phyloP scores from a whole-genome alignment of 2,113 vertebrate genomes.

The Sander vitreus region DNA sequence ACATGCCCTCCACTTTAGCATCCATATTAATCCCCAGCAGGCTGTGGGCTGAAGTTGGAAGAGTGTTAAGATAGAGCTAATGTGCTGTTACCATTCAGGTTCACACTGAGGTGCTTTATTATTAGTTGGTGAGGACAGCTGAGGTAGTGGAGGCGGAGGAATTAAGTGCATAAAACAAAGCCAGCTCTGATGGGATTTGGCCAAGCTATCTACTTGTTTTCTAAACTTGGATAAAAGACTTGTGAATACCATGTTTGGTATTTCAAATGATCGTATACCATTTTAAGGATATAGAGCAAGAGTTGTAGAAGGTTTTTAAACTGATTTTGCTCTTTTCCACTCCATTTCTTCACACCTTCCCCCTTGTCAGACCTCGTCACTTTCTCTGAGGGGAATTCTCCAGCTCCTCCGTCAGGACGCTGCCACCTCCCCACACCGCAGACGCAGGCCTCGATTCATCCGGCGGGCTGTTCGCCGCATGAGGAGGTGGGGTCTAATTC shows the following conservation, averaged over 20 bases:
- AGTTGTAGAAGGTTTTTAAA: neutral
- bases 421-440: slow-evolving; percentile 79
- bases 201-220: neutral
- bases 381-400: slow-evolving; percentile 90
- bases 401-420: slow-evolving; percentile 90
- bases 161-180: slow-evolving; percentile 24
- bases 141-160: slow-evolving; percentile 11
- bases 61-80: slow-evolving; percentile 15
- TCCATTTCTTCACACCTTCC: neutral
- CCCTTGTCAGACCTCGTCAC: slow-evolving; percentile 84
- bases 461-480: slow-evolving; percentile 88
- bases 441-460: slow-evolving; percentile 85
- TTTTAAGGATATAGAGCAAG: neutral
- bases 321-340: neutral
- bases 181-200: neutral
- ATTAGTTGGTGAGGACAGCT: slow-evolving; percentile 14
- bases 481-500: slow-evolving; percentile 89
- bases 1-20: slow-evolving; percentile 11
- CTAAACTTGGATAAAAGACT: neutral
- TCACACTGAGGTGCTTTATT: slow-evolving; percentile 25
- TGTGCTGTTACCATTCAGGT: slow-evolving; percentile 22
- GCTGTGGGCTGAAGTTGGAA: slow-evolving; percentile 3
- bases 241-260: neutral
- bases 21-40: slow-evolving; percentile 19
- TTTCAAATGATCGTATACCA: neutral